Evolutionary conservation across 2,888 invertebrate species (phyloP).

Genomic region (Chelonus formosanus): DNA sequence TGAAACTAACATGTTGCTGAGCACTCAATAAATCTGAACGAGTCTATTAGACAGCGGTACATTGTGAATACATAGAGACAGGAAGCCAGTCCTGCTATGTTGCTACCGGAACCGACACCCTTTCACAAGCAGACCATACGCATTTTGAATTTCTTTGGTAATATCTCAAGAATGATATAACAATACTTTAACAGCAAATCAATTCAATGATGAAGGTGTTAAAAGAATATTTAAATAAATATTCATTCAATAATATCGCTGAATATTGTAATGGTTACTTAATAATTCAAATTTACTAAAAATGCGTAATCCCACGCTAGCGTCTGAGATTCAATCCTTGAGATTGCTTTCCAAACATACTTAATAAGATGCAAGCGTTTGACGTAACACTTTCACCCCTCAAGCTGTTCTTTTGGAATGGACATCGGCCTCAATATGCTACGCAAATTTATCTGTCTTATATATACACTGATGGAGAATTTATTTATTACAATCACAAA

Average conservation of each 20-base stretch:
- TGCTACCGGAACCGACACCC: slow-evolving; percentile 23
- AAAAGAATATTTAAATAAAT: too few species aligned
- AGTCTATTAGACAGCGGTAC: slow-evolving; percentile 23
- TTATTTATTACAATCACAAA: too few species aligned
- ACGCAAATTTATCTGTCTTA: slow-evolving; percentile 16
- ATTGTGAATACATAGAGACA: slow-evolving; percentile 3
- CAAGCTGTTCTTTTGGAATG: slow-evolving; percentile 30
- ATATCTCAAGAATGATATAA: too few species aligned
- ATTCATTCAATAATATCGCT: too few species aligned
- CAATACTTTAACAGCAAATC: too few species aligned
- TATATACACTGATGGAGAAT: not conserved
- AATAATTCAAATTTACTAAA: too few species aligned
- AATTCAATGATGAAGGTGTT: too few species aligned
- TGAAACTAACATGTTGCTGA: not conserved
- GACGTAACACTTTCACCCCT: slow-evolving; percentile 62
- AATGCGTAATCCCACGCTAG: too few species aligned
- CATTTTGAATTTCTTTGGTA: not conserved
- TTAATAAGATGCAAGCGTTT: slow-evolving; percentile 57
- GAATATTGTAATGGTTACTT: too few species aligned
- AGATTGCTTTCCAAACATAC: too few species aligned
- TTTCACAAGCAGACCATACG: slow-evolving; percentile 21
- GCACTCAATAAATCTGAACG: slow-evolving; percentile 7
- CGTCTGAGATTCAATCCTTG: too few species aligned
- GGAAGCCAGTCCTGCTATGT: slow-evolving; percentile 13
- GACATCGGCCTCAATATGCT: slow-evolving; percentile 14